Percentiles rank a stretch among this genome's conserved stretches.
phyloP scores from a whole-genome alignment of 2,888 invertebrate species.

The Acanthosoma haemorrhoidale region DNA sequence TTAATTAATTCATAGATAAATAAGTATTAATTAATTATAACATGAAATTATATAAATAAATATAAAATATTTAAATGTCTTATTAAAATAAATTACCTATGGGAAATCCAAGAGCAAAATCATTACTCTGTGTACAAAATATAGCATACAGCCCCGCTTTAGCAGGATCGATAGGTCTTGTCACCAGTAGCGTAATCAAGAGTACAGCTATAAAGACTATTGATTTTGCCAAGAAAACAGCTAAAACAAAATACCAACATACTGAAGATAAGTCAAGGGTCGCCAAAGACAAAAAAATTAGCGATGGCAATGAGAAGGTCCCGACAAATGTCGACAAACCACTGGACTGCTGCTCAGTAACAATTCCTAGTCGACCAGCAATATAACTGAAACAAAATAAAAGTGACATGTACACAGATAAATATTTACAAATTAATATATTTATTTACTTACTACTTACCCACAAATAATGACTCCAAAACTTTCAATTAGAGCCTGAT shows the following conservation, averaged over 20 bases:
- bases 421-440: neutral
- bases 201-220: slow-evolving; percentile 76
- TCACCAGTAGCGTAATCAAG: slow-evolving; percentile 62
- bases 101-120: slow-evolving; percentile 93
- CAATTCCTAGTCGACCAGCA: slow-evolving; percentile 76
- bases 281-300: slow-evolving; percentile 86
- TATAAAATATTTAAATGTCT: neutral
- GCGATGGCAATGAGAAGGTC: slow-evolving; percentile 84
- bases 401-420: neutral
- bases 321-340: slow-evolving; percentile 90
- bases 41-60: neutral
- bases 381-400: slow-evolving; percentile 52
- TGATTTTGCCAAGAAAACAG: slow-evolving; percentile 79
- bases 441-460: slow-evolving; percentile 50
- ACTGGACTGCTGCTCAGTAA: slow-evolving; percentile 76
- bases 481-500: slow-evolving; percentile 85
- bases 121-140: slow-evolving; percentile 94
- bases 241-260: slow-evolving; percentile 85
- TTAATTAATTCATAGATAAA: neutral
- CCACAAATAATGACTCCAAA: slow-evolving; percentile 86
- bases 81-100: slow-evolving; percentile 65
- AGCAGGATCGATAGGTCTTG: slow-evolving; percentile 69
- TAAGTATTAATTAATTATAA: neutral
- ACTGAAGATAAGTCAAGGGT: slow-evolving; percentile 74
- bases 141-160: slow-evolving; percentile 88